Evolutionary conservation across 1,140 invertebrate genomes (phyloP).

Genomic region (Coenobita brevimanus): DNA sequence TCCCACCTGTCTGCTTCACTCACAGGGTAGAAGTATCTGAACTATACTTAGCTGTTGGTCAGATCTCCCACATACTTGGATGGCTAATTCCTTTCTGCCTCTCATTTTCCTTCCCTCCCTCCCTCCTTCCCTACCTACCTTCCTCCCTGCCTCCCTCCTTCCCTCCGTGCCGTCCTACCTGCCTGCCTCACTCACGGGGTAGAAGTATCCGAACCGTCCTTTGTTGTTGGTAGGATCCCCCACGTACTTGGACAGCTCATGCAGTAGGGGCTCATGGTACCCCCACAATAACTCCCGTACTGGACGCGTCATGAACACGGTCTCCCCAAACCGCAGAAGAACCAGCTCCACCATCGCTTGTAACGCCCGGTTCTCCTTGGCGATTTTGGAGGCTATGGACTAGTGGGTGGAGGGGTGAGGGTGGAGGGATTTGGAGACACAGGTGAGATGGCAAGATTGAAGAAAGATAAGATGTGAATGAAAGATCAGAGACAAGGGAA

Average conservation of each 20-base stretch:
- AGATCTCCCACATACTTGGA: no score
- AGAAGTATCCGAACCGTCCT: conserved; percentile 52
- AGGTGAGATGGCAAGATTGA: background rate
- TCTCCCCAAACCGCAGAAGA: conserved; percentile 46
- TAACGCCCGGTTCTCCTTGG: background rate
- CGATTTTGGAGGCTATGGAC: conserved; percentile 26
- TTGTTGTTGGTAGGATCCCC: conserved; percentile 37
- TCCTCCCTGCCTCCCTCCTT: background rate
- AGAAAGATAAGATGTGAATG: background rate
- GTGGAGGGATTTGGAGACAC: background rate
- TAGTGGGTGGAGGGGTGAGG: background rate
- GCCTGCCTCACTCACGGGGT: conserved; percentile 31
- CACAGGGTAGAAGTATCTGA: no score
- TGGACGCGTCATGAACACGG: conserved; percentile 78
- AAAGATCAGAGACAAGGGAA: background rate
- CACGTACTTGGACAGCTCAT: conserved; percentile 19
- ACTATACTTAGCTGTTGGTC: no score
- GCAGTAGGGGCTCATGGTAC: conserved; percentile 81
- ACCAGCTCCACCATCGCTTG: conserved; percentile 19
- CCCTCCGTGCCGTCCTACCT: background rate
- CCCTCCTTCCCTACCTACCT: background rate
- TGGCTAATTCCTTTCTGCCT: no score
- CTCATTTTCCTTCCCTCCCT: no score
- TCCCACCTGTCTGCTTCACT: no score
- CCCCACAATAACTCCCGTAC: conserved; percentile 85